phyloP scores from a whole-genome alignment of 2,113 vertebrate genomes.

The Heterochromis multidens region DNA sequence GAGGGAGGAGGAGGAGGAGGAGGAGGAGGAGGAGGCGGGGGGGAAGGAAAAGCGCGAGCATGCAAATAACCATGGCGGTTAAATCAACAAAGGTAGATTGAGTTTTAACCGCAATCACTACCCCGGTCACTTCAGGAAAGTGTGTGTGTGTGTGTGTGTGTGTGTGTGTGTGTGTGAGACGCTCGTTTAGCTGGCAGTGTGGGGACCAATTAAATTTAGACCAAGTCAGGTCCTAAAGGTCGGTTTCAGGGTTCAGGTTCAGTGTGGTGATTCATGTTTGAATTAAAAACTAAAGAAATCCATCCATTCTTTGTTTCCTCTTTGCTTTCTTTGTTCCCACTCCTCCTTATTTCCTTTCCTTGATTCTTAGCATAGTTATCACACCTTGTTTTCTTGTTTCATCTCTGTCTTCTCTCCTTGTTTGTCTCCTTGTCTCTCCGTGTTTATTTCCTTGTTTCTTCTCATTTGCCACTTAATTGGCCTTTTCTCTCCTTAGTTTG shows the following conservation, averaged over 20 bases:
- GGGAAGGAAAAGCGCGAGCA: not conserved
- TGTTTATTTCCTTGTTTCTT: not conserved
- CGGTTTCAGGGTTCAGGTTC: not conserved
- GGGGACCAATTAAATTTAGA: not conserved
- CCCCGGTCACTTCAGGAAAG: not conserved
- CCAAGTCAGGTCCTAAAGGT: not conserved
- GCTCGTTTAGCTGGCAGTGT: not conserved
- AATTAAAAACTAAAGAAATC: not conserved
- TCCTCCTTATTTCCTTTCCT: not conserved
- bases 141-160: not conserved
- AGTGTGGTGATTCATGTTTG: not conserved
- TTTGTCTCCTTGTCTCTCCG: not conserved
- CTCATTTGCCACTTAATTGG: not conserved
- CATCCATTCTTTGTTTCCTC: not conserved
- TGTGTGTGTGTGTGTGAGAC: not conserved
- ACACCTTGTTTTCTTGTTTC: not conserved
- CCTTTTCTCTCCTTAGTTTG: not conserved
- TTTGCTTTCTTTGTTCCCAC: not conserved
- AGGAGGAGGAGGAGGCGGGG: not conserved
- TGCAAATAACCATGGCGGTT: slow-evolving; percentile 23
- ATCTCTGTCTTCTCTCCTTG: not conserved
- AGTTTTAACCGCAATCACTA: slow-evolving; percentile 32
- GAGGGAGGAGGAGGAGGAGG: not conserved
- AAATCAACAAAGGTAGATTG: slow-evolving; percentile 32
- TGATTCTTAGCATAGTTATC: not conserved